Evolutionary conservation across 2,888 invertebrate genomes (phyloP).

Genomic region (Margaritifera margaritifera): DNA sequence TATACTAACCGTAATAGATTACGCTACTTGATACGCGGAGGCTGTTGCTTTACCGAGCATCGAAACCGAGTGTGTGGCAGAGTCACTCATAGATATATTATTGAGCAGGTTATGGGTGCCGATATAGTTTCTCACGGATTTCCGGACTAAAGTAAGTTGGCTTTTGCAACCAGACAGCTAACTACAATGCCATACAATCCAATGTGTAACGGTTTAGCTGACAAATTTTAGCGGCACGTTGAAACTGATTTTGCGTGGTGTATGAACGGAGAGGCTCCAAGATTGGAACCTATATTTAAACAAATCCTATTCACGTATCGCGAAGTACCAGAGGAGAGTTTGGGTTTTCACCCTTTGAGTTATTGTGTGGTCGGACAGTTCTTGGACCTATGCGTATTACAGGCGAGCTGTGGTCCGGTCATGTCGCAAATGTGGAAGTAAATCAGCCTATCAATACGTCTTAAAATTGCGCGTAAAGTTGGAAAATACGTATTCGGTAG

Average conservation of each 20-base stretch:
- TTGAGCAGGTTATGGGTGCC: constrained; percentile 6
- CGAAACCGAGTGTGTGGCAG: constrained; percentile 4
- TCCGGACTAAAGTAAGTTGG: constrained; percentile 11
- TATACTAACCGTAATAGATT: constrained; percentile 1
- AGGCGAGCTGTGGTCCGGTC: constrained; percentile 16
- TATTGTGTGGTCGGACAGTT: constrained; percentile 23
- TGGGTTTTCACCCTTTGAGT: constrained; percentile 32
- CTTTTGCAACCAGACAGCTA: neutral
- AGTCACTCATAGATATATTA: constrained; percentile 5
- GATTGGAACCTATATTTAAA: constrained; percentile 40
- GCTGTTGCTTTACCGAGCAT: neutral
- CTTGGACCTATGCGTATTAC: constrained; percentile 20
- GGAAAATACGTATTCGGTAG: constrained; percentile 17
- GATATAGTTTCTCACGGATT: neutral
- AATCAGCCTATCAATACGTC: constrained; percentile 27
- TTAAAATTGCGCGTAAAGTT: constrained; percentile 27
- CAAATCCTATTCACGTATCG: constrained; percentile 32
- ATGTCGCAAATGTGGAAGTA: neutral
- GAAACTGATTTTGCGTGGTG: constrained; percentile 30
- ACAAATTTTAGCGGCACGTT: constrained; percentile 40
- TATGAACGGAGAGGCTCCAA: constrained; percentile 24
- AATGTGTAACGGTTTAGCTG: constrained; percentile 28
- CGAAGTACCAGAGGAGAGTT: constrained; percentile 26
- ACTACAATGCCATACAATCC: constrained; percentile 4
- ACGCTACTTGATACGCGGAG: neutral